phyloP scores from a whole-genome alignment of 2,113 vertebrate species.

The Oriolus oriolus region DNA sequence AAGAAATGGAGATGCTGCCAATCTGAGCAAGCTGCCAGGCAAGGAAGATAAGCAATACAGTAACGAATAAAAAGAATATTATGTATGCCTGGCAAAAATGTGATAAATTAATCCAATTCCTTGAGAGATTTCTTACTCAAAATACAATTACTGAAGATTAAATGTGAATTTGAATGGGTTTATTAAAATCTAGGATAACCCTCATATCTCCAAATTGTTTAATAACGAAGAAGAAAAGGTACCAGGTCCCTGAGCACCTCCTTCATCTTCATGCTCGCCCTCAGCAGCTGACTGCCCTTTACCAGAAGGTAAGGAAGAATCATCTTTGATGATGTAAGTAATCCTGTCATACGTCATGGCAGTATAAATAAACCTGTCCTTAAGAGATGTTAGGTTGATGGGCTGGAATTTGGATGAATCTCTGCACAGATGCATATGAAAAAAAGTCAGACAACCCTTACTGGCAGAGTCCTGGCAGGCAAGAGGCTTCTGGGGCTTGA shows the following conservation, averaged over 20 bases:
- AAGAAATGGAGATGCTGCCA: not conserved
- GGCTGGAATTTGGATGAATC: not conserved
- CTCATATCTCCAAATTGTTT: not conserved
- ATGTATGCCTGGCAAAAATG: not conserved
- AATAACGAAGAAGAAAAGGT: not conserved
- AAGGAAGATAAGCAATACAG: not conserved
- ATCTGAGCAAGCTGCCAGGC: not conserved
- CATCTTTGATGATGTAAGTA: not conserved
- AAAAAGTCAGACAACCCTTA: not conserved
- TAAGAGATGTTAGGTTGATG: not conserved
- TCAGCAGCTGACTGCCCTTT: not conserved
- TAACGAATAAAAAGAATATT: constrained; percentile 1
- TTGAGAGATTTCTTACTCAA: not conserved
- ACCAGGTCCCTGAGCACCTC: not conserved
- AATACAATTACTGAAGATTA: not conserved
- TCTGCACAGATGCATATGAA: not conserved
- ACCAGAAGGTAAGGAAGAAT: not conserved
- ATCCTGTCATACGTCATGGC: not conserved
- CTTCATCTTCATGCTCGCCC: not conserved
- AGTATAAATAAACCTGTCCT: not conserved
- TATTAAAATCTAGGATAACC: not conserved
- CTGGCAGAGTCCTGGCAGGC: not conserved
- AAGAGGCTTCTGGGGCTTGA: not conserved
- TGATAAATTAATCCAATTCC: not conserved
- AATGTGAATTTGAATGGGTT: not conserved